Conservation (phyloP, 1,140 invertebrate species). For the Cotesia typhae region DNA sequence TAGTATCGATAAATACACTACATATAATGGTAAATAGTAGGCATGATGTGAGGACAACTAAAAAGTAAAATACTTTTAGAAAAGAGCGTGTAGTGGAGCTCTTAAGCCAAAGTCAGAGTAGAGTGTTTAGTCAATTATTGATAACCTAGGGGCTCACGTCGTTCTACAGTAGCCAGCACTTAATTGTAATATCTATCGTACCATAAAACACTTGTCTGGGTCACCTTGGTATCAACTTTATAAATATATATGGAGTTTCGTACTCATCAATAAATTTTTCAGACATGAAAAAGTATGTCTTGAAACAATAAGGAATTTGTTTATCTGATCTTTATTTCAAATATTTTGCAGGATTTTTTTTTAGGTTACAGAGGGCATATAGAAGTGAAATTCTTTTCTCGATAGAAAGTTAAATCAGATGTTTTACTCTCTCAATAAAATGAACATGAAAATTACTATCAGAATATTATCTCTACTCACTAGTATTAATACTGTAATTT, state of each 20-base stretch:
- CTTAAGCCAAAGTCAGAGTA: not conserved
- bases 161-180: not conserved
- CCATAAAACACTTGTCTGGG: slow-evolving; percentile 42
- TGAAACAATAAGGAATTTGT: too few species aligned
- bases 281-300: not conserved
- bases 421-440: too few species aligned
- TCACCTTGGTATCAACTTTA: slow-evolving; percentile 48
- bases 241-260: slow-evolving; percentile 23
- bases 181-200: slow-evolving; percentile 39
- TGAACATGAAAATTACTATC: too few species aligned
- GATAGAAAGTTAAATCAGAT: too few species aligned
- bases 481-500: too few species aligned
- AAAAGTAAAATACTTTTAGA: not conserved
- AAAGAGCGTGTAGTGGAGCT: not conserved
- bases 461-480: too few species aligned
- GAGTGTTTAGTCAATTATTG: slow-evolving; percentile 35
- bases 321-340: too few species aligned
- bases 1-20: not conserved
- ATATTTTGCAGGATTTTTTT: too few species aligned
- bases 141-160: slow-evolving; percentile 14
- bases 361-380: too few species aligned
- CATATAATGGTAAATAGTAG: too few species aligned
- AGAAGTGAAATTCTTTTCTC: too few species aligned
- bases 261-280: slow-evolving; percentile 22
- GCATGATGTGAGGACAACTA: not conserved